Base-by-base conservation (phyloP, 2,797 vertebrate species). In the Botia kubotai region DNA sequence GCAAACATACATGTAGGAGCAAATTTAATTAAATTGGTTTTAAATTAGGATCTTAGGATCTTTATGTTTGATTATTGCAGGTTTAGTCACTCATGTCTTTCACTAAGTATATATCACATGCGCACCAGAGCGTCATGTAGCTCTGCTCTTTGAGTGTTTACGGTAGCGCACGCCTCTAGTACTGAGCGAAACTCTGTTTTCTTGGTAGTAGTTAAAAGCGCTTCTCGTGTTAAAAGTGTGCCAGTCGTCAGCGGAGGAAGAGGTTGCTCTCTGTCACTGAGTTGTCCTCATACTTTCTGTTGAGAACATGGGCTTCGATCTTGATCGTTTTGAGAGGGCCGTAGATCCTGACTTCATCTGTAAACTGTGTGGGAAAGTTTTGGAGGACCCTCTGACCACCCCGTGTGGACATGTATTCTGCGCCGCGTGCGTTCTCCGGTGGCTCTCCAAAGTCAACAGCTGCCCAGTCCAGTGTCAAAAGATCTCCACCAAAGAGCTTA, bases 331-430 rank as follows among this genome's bases (percentile, higher is more conserved):
- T 90, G 95, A 90, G 87, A 96, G 95, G 82, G 93, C 95, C 72
- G 97, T 98, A 90, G 97, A 97, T 87, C 97, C 97, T 63, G 97
- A 97, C 82, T 94, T 98, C 33, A 95, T 96, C 85, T 99, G 97
- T 90, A 96, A 96, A 63, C 92, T 99, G 89, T 99, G 97, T 89
- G 94, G 95, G 87, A 96, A 97, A 88, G 97, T 98, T 58, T 86
- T 98, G 91, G 96, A 98, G 89, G 97, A 98, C 82, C 97, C 97
- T 68, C 95, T 98, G 84, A 95, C 95, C 82, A 97, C 97, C 86
- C 97, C 97, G 78, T 98, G 97, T 89, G 97, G 97, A 17, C 97
- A 98, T 91, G 97, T 98, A 89, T 98, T 97, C 92, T 99, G 97
- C 91, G 96, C 97, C 3, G 95, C 95, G 91, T 98, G 97, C 88